Conservation (phyloP, 2,113 vertebrate genomes). For the Ploceus nigricollis region DNA sequence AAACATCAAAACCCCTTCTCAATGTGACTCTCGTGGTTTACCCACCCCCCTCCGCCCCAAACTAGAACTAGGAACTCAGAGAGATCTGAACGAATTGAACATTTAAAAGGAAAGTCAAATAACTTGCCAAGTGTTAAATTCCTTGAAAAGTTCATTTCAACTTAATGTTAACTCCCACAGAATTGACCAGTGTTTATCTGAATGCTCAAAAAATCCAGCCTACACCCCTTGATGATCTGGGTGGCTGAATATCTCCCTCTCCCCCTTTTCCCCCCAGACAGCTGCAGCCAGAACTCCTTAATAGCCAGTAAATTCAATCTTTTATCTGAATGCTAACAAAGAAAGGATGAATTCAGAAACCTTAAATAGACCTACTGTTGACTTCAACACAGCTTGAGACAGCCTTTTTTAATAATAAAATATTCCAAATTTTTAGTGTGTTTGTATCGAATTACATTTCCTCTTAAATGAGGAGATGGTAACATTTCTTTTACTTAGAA, state of each 20-base stretch:
- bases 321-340: conserved; percentile 38
- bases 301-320: conserved; percentile 13
- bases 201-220: not conserved
- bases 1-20: not conserved
- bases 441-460: conserved; percentile 24
- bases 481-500: conserved; percentile 7
- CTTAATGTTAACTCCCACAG: not conserved
- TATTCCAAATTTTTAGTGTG: not conserved
- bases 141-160: not conserved
- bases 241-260: not conserved
- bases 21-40: not conserved
- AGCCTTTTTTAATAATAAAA: conserved; percentile 27
- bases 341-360: conserved; percentile 36
- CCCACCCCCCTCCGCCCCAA: not conserved
- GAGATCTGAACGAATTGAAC: not conserved
- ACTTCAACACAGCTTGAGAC: not conserved
- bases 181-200: not conserved
- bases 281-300: not conserved
- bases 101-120: not conserved
- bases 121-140: not conserved
- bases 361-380: conserved; percentile 13
- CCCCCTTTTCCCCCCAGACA: not conserved
- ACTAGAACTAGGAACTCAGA: not conserved
- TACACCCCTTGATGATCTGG: not conserved
- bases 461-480: not conserved